A percentile compares a stretch with the other conserved stretches of the same genome.
Conservation (phyloP, 2,797 vertebrate genomes). For the Centropyge bicolor region DNA sequence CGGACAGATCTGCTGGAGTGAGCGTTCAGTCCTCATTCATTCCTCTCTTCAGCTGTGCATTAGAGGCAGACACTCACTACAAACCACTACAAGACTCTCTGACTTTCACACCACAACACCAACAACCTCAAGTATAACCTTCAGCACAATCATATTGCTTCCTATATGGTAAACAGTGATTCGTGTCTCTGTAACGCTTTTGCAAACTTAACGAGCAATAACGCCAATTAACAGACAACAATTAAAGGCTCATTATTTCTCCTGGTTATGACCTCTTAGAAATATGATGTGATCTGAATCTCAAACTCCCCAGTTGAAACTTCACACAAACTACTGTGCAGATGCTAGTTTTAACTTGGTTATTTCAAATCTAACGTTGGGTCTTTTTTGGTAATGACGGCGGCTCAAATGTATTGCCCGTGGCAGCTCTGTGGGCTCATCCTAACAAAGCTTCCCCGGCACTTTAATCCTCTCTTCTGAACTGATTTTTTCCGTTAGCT, state of each 20-base stretch:
- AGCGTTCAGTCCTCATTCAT: slow-evolving; percentile 17
- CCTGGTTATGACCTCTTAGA: not conserved
- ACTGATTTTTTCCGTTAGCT: slow-evolving; percentile 7
- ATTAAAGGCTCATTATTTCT: slow-evolving; percentile 2
- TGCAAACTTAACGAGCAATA: slow-evolving; percentile 1
- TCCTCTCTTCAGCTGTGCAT: slow-evolving; percentile 17
- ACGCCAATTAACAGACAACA: slow-evolving; percentile 23
- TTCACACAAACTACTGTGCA: slow-evolving; percentile 16
- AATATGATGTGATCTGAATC: slow-evolving; percentile 31
- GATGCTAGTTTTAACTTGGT: slow-evolving; percentile 7
- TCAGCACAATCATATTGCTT: slow-evolving; percentile 9
- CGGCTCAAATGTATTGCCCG: slow-evolving; percentile 31
- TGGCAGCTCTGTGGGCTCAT: slow-evolving; percentile 29
- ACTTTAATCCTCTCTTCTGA: slow-evolving; percentile 38
- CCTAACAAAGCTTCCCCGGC: slow-evolving; percentile 23
- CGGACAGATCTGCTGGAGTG: slow-evolving; percentile 24
- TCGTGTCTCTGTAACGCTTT: not conserved
- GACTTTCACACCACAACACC: slow-evolving; percentile 27
- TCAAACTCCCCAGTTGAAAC: not conserved
- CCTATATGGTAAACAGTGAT: slow-evolving; percentile 16
- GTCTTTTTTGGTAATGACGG: slow-evolving; percentile 29
- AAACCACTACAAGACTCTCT: slow-evolving; percentile 1
- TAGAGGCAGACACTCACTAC: slow-evolving; percentile 30
- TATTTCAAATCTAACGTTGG: slow-evolving; percentile 27
- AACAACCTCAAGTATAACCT: slow-evolving; percentile 37